Percentiles rank a stretch among this genome's conserved stretches.
phyloP scores from a whole-genome alignment of 30 jellyfish, hydroid and myxozoan genomes.

The Aurelia aurita complex sp. Pacific region DNA sequence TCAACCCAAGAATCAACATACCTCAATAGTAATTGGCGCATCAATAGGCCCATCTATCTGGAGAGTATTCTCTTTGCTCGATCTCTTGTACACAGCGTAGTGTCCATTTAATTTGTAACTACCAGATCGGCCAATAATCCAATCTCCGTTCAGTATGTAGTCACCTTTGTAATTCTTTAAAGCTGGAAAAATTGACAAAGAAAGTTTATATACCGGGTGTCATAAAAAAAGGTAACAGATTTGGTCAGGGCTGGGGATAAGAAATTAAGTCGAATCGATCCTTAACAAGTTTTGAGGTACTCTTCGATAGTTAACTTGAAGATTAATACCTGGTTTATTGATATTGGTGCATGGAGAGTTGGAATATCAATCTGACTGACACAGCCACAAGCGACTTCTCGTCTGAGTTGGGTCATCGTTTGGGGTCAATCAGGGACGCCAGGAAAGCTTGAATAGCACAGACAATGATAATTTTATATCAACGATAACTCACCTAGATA shows the following conservation, averaged over 20 bases:
- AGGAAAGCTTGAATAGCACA: background rate
- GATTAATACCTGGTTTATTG: no score
- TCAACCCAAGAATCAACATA: background rate
- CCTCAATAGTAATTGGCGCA: slow-evolving; percentile 78
- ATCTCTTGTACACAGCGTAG: slow-evolving; percentile 61
- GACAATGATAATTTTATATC: background rate
- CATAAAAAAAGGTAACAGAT: no score
- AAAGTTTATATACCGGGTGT: no score
- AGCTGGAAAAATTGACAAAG: background rate
- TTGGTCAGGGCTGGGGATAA: no score
- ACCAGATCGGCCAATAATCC: slow-evolving; percentile 45
- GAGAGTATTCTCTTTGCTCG: slow-evolving; percentile 22
- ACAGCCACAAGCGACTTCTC: no score
- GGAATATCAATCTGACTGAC: no score
- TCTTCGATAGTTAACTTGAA: no score
- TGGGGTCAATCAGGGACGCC: no score
- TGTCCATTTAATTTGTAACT: slow-evolving; percentile 54
- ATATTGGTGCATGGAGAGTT: no score
- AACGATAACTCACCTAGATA: slow-evolving; percentile 69
- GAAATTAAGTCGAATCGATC: no score
- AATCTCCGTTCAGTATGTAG: slow-evolving; percentile 68
- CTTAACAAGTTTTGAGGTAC: no score
- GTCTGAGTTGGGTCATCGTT: no score
- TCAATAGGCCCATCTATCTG: slow-evolving; percentile 72
- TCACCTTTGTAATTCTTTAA: slow-evolving; percentile 48